These are phyloP conservation scores for Spheniscus mendiculus DNA, from an alignment of 2,113 vertebrate species.

Conservation along the genomic window DNA sequence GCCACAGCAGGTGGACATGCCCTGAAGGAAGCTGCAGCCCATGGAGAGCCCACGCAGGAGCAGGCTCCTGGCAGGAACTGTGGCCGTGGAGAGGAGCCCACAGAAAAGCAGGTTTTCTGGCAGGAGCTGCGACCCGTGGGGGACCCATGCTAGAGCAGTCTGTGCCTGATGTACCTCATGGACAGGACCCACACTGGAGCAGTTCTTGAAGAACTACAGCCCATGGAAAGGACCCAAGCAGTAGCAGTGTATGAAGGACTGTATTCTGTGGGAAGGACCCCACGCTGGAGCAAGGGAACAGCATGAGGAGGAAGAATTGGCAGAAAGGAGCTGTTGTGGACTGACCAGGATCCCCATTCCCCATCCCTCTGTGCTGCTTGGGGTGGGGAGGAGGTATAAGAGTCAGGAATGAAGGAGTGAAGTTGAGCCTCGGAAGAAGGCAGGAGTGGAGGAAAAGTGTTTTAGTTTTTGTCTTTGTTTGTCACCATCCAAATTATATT, in stretches of 20 bases:
- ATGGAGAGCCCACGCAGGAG: not conserved
- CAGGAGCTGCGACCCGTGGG: not conserved
- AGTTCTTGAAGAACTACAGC: not conserved
- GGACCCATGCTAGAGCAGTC: too few relatives aligned
- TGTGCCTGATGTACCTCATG: not conserved
- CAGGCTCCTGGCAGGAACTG: not conserved
- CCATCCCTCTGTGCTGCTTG: fast-evolving
- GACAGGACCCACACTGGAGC: not conserved
- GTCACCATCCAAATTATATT: not conserved
- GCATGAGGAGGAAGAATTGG: not conserved
- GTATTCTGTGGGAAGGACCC: not conserved
- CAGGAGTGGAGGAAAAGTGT: not conserved
- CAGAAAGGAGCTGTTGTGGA: not conserved
- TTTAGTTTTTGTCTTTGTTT: not conserved
- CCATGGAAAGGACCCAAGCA: not conserved
- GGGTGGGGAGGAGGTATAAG: fast-evolving
- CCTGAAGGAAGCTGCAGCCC: not conserved
- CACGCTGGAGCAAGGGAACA: not conserved
- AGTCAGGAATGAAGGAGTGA: not conserved
- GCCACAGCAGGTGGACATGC: not conserved
- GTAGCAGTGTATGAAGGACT: not conserved
- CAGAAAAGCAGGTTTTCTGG: not conserved
- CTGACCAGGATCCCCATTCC: not conserved
- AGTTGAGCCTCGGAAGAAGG: not conserved
- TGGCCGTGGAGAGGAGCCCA: not conserved